Percentiles rank a stretch among this genome's conserved stretches.
Evolutionary conservation across 2,113 vertebrate species (phyloP).

Genomic region (Saiga tatarica): DNA sequence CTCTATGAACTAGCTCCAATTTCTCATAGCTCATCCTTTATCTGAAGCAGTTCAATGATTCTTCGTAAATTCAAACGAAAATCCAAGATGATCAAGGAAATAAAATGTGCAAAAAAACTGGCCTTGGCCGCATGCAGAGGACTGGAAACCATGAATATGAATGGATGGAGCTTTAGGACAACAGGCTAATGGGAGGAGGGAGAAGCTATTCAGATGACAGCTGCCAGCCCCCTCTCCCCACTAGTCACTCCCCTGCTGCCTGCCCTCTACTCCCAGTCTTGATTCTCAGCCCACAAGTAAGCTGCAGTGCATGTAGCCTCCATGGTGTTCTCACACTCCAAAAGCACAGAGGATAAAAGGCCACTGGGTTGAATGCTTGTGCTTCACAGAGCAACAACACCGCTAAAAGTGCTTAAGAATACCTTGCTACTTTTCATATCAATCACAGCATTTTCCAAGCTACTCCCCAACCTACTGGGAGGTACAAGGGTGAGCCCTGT

Average conservation of each 20-base stretch:
- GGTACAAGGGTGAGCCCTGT: slow-evolving; percentile 43
- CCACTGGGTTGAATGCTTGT: slow-evolving; percentile 42
- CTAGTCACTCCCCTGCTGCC: not conserved
- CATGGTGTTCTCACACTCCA: slow-evolving; percentile 45
- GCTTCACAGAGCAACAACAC: slow-evolving; percentile 21
- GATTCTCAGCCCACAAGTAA: not conserved
- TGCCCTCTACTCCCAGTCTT: not conserved
- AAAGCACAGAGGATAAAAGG: slow-evolving; percentile 56
- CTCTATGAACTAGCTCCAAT: not conserved
- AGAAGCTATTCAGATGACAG: slow-evolving; percentile 54
- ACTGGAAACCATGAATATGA: slow-evolving; percentile 33
- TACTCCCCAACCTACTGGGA: slow-evolving; percentile 38
- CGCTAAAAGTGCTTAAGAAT: slow-evolving; percentile 39
- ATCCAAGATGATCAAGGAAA: slow-evolving; percentile 3
- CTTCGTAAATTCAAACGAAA: slow-evolving; percentile 16
- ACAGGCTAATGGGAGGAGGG: not conserved
- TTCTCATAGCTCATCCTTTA: slow-evolving; percentile 33
- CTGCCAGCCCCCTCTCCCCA: not conserved
- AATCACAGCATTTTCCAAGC: not conserved
- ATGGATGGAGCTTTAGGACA: not conserved
- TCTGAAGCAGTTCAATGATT: not conserved
- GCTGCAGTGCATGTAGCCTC: not conserved
- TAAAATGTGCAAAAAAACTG: not conserved
- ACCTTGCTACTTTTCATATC: slow-evolving; percentile 63
- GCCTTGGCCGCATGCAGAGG: not conserved